Base-by-base conservation (phyloP, 1,140 invertebrate species). In the Phocides pigmalion region DNA sequence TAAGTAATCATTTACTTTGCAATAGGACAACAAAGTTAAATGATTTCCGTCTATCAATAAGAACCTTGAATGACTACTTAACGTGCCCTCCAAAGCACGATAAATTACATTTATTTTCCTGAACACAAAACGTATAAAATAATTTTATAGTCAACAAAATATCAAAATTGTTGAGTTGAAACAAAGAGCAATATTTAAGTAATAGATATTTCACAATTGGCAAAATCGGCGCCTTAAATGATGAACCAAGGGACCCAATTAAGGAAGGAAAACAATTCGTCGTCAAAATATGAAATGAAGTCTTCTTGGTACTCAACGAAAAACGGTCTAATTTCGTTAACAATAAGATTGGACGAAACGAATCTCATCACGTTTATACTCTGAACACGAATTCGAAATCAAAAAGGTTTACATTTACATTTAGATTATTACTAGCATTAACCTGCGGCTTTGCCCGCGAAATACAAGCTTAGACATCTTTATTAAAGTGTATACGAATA, bases 201-300 rank as follows among this genome's bases (percentile, higher is more conserved):
- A 62, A 37, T 20, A 62, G 35, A 41, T n/a, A 35, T n/a, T 25
- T 47, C 37, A 42, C 28, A 46, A 62, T 66, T 66, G 39, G 11
- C 16, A 14, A 50, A 51, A 70, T 66, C 15, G 8, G n/a, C 28
- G 46, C 44, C 54, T 59, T 37, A 51, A 69, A 74, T 72, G 54
- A 58, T 58, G 41, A 64, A 73, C 62, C 32, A 32, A 64, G 37
- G 32, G 46, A 70, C 54, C 62, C 70, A 73, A 76, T 73, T 76
- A 70, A 47, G 51, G 28, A 44, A 65, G 37, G 54, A 69, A 74
- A 74, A 70, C 71, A 66, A 75, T 50, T 47, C 56, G 56, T 61
- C 42, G 19, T 47, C 42, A 42, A 66, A 68, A 70, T 63, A 58
- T 32, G 17, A 70, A 73, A 35, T 50, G 11, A 51, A 46, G 14